Evolutionary conservation across 2,797 vertebrate genomes (phyloP).

Genomic region (Acestrorhynchus altus): DNA sequence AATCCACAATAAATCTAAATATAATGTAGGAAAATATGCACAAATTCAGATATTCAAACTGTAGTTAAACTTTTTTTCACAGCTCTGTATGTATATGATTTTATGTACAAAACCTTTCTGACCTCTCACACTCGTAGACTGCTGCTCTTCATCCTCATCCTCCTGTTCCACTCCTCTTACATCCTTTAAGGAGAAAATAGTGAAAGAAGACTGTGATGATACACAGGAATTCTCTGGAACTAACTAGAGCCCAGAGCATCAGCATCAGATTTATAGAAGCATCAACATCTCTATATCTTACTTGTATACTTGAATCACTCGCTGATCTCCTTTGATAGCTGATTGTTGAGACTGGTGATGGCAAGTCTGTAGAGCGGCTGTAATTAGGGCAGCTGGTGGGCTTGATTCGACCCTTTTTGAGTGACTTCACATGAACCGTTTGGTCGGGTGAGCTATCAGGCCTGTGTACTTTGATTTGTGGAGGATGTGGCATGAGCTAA

Average conservation of each 20-base stretch:
- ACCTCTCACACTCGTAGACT: constrained; percentile 35
- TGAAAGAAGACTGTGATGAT: not conserved
- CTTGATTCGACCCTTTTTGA: constrained; percentile 46
- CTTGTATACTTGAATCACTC: constrained; percentile 58
- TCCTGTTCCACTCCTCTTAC: constrained; percentile 56
- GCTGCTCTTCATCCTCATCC: constrained; percentile 55
- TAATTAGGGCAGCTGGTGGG: constrained; percentile 54
- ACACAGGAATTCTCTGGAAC: not conserved
- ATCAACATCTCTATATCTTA: constrained; percentile 35
- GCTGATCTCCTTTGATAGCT: constrained; percentile 54
- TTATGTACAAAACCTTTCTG: constrained; percentile 58
- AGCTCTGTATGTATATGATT: no score
- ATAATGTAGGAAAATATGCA: no score
- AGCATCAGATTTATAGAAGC: not conserved
- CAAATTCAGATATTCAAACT: no score
- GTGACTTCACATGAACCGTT: not conserved
- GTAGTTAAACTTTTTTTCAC: no score
- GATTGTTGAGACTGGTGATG: constrained; percentile 44
- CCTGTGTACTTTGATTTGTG: constrained; percentile 52
- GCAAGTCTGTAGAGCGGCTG: constrained; percentile 31
- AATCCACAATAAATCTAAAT: no score
- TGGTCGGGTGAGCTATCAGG: not conserved
- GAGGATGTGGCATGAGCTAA: constrained; percentile 60
- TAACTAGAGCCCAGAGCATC: not conserved
- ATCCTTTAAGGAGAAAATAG: constrained; percentile 33